Base-by-base conservation (phyloP, 2,113 vertebrate species). In the Alethe diademata region DNA sequence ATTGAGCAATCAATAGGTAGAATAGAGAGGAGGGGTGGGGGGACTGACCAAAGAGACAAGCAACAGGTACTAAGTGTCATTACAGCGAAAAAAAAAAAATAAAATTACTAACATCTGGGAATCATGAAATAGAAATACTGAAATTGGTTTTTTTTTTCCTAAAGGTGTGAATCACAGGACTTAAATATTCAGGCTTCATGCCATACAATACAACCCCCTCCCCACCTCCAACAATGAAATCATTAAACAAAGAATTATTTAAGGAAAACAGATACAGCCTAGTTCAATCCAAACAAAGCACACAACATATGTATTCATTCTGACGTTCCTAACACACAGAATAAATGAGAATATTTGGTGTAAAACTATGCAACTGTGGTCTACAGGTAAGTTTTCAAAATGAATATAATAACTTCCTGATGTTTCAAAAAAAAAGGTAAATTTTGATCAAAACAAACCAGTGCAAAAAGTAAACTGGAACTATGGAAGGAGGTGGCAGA, bases 1-100 rank as follows among this genome's bases (percentile, higher is more conserved):
- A 97, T 20, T 95, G 67, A 86, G 93, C 23, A 92, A 29, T 93
- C 48, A 94, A 80, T 19, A 78, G 24, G 71, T 20, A 91, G 79
- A 96, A 51, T 15, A 87, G 19, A 38, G 25, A 96, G 13, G 18
- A 64, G 6, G 22, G 40, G 6, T 31, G 12, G 4, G 43, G 33
- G 42, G 81, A 64, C 92, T 75, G 79, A 73, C 58, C 72, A 87
- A 78, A 95, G 85, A 95, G 45, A 83, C 47, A 84, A 91, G 83
- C 74, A 96, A 86, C 75, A 84, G 72, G 22, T 61, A 36, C 38
- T 35, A 79, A 45, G 29, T 91, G 53, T 57, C 93, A 73, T 81
- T 86, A 88, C 40, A 62, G 73, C 8, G 8, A 8, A 50, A 66
- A 24, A 26, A 66, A 23, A 26, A 35, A 35, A 35, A 35, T 7